Base-by-base conservation (phyloP, 2,888 invertebrate genomes). In the Mesochorus sp. region DNA sequence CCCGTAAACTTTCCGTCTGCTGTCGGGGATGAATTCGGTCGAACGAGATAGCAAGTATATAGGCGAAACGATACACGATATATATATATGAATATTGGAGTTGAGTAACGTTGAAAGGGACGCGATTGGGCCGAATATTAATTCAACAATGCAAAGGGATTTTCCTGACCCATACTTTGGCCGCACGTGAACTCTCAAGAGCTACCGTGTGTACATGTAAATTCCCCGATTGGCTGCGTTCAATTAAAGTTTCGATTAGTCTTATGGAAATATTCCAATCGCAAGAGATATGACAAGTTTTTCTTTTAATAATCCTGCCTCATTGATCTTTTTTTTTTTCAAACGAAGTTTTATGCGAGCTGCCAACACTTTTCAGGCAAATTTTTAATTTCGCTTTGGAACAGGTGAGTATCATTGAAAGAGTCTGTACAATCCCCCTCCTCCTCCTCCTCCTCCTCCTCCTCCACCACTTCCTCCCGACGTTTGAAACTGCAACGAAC, bases 241-340 rank as follows among this genome's bases (percentile, higher is more conserved):
- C 73, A 78, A 78, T 78, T 78, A 73, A 78, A 68, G 73, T 78
- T 78, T 78, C 68, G 62, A 73, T 73, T 59, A 64, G 73, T 64
- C 55, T 66, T 62, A 26, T 28, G 68, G 73, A 55, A 57, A 70
- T 57, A 53, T 28, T 4, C 44, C 55, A 61, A 68, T 59, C 62
- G n/a, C n/a, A 42, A 61, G 28, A 24, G 42, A 73, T 57, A 73
- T n/a, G n/a, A 77, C 57, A 73, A 62, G 68, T 51, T 73, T 73
- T 68, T 37, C 53, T 37, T 59, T 71, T 37, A 47, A 37, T 68
- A 37, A 59, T 59, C 28, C 28, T 24, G 19, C 31, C 1, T 8
- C 17, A n/a, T n/a, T n/a, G n/a, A n/a, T n/a, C 10, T 8, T 21
- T 26, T 62, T 62, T 39, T 51, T 51, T 51, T 31, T 59, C 12